Evolutionary conservation across 2,888 invertebrate species (phyloP), one percentile per base, ranked within the genome.

Genomic region (Lasioglossum leucozonium): DNA sequence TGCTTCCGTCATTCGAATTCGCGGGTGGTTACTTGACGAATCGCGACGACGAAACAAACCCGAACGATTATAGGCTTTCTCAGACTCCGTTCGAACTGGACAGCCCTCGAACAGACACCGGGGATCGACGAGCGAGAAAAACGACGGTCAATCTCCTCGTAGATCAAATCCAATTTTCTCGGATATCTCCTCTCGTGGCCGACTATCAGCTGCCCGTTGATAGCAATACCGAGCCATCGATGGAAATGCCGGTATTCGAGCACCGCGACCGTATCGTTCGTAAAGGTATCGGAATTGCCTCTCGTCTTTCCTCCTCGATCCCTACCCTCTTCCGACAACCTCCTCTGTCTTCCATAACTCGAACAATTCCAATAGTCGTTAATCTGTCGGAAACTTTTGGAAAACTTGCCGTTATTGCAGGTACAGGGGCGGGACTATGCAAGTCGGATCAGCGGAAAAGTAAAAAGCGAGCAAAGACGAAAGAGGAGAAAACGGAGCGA

Each of bases 361-460:
- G 87, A 93, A 93, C 93, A 93, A 93, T 94, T 94, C 93, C 93
- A 92, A 93, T 93, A 94, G 92, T 94, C 93, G 93, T 94, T 93
- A 93, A 94, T 94, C 93, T 92, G 92, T 92, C 93, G 90, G 87
- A 90, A 93, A 94, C 83, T 93, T 93, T 92, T 72, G 87, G 90
- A 91, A 92, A 93, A 93, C 92, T 93, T 92, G 91, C 78, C 91
- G 91, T 93, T 94, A 92, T 93, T 93, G 93, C 91, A 91, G 91
- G 89, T 92, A 90, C 89, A 89, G 88, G 89, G 88, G 90, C 82
- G 91, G 86, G 88, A 81, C 77, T 81, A 67, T 74, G 81, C 76
- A 82, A 81, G 87, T 81, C 69, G 86, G 81, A 84, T 80, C 82
- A 82, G 74, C 72, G 83, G 77, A 74, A 71, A 77, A 79, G 71